phyloP scores from a whole-genome alignment of 1,140 invertebrate genomes.

The Agrilus planipennis region DNA sequence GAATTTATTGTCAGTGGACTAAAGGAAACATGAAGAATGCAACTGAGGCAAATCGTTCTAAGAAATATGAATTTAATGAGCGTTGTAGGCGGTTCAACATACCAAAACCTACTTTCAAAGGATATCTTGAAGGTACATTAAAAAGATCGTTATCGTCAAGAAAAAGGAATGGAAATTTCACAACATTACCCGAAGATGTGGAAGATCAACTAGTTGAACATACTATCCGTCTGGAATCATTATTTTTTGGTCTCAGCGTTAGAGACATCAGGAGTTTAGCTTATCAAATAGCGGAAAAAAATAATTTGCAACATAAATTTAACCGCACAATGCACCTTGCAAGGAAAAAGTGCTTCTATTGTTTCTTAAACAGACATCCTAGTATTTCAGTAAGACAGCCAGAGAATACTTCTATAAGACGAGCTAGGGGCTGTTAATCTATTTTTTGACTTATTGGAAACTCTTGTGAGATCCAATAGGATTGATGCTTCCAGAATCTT shows the following conservation, averaged over 20 bases:
- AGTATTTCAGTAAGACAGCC: background rate
- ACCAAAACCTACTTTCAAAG: background rate
- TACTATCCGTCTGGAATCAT: too few relatives aligned
- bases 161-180: background rate
- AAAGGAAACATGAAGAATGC: too few relatives aligned
- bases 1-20: too few relatives aligned
- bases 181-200: background rate
- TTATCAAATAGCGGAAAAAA: background rate
- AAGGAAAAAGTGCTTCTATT: background rate
- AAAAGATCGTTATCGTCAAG: background rate
- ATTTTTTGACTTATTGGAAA: background rate
- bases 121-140: background rate
- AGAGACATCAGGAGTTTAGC: background rate
- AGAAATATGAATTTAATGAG: slow-evolving; percentile 1
- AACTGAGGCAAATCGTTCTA: background rate
- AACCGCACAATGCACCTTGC: background rate
- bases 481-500: slow-evolving; percentile 24
- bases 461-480: slow-evolving; percentile 1
- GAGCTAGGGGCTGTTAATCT: background rate
- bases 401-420: background rate
- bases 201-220: too few relatives aligned
- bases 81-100: background rate
- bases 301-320: background rate
- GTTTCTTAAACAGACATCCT: background rate
- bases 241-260: slow-evolving; percentile 2